Percentiles rank a stretch among this genome's conserved stretches.
Conservation (phyloP, 2,888 invertebrate species). For the Macropis europaea region DNA sequence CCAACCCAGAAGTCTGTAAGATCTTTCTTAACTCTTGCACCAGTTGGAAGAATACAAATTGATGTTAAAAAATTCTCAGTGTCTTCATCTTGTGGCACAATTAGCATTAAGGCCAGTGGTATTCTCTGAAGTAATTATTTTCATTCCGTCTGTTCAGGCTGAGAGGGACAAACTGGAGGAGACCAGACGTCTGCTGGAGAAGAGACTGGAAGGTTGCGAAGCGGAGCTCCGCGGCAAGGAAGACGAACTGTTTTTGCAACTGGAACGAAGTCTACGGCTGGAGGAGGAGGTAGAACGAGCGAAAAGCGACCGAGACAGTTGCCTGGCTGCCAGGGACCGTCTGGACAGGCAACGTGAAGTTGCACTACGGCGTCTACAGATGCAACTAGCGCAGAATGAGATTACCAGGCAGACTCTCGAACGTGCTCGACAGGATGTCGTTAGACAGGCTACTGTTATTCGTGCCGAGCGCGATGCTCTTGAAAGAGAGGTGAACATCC, state of each 20-base stretch:
- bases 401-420: conserved; percentile 82
- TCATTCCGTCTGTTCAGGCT: conserved; percentile 78
- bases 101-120: too few species aligned
- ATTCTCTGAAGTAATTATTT: too few species aligned
- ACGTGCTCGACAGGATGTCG: conserved; percentile 82
- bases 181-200: conserved; percentile 81
- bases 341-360: conserved; percentile 72
- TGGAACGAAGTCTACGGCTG: conserved; percentile 82
- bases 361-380: conserved; percentile 80
- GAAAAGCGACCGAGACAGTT: conserved; percentile 70
- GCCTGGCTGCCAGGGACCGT: conserved; percentile 70
- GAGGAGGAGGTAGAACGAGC: conserved; percentile 80
- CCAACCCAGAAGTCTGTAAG: too few species aligned
- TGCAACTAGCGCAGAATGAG: conserved; percentile 83
- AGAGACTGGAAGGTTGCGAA: conserved; percentile 82
- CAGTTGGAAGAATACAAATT: too few species aligned
- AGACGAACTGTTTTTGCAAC: conserved; percentile 83
- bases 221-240: conserved; percentile 83
- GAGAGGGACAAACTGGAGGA: conserved; percentile 82
- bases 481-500: conserved; percentile 81
- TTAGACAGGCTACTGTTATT: conserved; percentile 83
- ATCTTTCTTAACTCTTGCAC: too few species aligned
- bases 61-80: too few species aligned
- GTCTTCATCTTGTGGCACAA: too few species aligned
- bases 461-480: conserved; percentile 82